These are phyloP conservation scores for Bubo scandiacus DNA, from an alignment of 2,113 vertebrate genomes.

Conservation along the genomic window DNA sequence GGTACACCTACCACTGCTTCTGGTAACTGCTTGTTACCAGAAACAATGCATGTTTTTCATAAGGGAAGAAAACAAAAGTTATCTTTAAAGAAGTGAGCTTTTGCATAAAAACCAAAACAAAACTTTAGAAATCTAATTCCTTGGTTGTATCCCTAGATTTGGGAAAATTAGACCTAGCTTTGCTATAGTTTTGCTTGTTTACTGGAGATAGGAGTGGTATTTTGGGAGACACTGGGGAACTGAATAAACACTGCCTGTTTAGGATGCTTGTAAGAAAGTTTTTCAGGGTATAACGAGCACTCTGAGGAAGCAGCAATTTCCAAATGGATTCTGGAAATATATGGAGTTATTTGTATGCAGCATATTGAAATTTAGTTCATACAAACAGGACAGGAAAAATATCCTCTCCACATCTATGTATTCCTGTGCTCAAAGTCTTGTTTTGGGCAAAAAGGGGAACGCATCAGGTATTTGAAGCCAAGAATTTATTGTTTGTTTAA, in stretches of 20 bases:
- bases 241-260: neutral
- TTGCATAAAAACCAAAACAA: neutral
- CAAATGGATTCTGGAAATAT: constrained; percentile 1
- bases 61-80: neutral
- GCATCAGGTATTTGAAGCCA: neutral
- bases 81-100: neutral
- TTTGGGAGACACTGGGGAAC: neutral
- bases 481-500: neutral
- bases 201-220: neutral
- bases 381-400: neutral
- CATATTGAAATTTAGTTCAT: neutral
- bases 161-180: neutral
- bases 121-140: neutral
- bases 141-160: neutral
- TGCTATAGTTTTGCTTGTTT: neutral
- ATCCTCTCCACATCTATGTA: neutral
- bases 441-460: neutral
- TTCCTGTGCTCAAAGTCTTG: neutral
- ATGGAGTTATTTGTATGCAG: neutral
- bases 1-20: neutral
- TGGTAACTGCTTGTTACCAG: neutral
- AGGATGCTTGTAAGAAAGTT: neutral
- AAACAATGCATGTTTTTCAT: neutral
- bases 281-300: neutral
- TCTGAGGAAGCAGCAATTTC: neutral